Percentiles rank a stretch among this genome's conserved stretches.
Conservation (phyloP, 1,140 invertebrate species). For the Drosophila kanapiae region DNA sequence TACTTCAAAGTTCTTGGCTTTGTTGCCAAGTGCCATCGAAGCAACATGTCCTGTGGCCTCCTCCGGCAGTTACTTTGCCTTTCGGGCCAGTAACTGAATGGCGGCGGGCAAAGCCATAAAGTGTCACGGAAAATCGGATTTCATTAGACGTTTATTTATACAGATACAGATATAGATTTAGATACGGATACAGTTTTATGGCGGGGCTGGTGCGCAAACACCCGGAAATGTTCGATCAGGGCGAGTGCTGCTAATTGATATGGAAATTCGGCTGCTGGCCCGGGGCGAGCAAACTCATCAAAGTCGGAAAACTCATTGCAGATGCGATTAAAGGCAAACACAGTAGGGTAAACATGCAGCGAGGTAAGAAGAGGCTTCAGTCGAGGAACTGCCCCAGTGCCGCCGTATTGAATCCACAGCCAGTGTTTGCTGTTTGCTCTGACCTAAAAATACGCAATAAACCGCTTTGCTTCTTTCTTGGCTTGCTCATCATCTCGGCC, state of each 20-base stretch:
- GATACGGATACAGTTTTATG: constrained; percentile 17
- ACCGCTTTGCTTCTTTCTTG: constrained; percentile 33
- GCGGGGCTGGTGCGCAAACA: constrained; percentile 42
- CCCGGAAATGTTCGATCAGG: constrained; percentile 51
- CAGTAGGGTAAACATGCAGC: constrained; percentile 59
- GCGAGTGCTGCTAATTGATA: constrained; percentile 56
- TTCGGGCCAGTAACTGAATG: constrained; percentile 45
- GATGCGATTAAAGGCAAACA: constrained; percentile 67
- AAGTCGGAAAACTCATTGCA: constrained; percentile 48
- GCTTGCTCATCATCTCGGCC: constrained; percentile 22
- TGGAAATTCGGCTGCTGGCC: constrained; percentile 50
- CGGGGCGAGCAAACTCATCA: constrained; percentile 49
- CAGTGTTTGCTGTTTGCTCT: constrained; percentile 33
- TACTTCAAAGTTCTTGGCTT: not conserved
- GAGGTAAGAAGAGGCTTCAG: constrained; percentile 62
- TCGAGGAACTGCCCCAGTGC: constrained; percentile 16
- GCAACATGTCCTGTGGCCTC: constrained; percentile 30
- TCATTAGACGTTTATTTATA: constrained; percentile 30
- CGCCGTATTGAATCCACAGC: constrained; percentile 11
- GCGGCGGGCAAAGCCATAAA: constrained; percentile 53
- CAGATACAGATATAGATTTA: constrained; percentile 16
- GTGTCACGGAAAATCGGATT: constrained; percentile 51
- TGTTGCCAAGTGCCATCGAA: constrained; percentile 12
- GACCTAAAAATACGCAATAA: constrained; percentile 54
- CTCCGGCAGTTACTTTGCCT: constrained; percentile 2